Base-by-base conservation (phyloP, 35 echinoderm and acorn worm genomes). In the Ophioderma brevispina region DNA sequence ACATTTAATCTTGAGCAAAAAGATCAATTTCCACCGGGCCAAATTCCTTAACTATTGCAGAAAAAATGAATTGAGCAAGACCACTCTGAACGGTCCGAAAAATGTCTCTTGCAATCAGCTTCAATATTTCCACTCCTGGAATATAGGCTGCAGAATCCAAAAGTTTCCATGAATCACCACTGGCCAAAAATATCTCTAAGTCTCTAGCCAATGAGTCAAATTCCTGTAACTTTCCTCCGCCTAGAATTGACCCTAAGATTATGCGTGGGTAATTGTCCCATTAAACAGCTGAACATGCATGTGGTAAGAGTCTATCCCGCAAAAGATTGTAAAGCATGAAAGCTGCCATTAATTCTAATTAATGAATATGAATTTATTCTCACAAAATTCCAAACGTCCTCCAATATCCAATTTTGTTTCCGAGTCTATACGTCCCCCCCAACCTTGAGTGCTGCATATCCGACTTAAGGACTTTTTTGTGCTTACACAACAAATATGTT, bases 381-480 rank as follows among this genome's bases (percentile, higher is more conserved):
- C 46, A 8, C 8, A 52, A 11, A 11, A 11, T 8, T 52, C 21
- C 46, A 8, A 52, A 52, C 46, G 46, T 11, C 46, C 46, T 52
- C 46, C 46, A 52, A 52, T n/a, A n/a, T n/a, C n/a, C n/a, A n/a
- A n/a, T n/a, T n/a, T 11, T 52, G 8, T 52, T 21, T 52, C 46
- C 8, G 46, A 52, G 21, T 52, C 89, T 31, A 36, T 46, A 15
- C 56, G 30, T 23, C 79, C 86, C n/a, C n/a, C n/a, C 80, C 91
- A 88, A 34, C 78, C 91, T 19, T 81, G 30, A 0, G 1, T n/a
- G 70, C 0, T 87, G 90, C 13, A 82, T 81, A 89, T 94, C 92
- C 28, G 63, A 79, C 31, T 59, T 81, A 34, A 94, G 39, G 36
- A 64, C 46, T 39, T 38, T 25, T 18, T 91, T 25, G 43, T 17